Evolutionary conservation across 2,797 vertebrate genomes (phyloP).

Genomic region (Streptopelia turtur): DNA sequence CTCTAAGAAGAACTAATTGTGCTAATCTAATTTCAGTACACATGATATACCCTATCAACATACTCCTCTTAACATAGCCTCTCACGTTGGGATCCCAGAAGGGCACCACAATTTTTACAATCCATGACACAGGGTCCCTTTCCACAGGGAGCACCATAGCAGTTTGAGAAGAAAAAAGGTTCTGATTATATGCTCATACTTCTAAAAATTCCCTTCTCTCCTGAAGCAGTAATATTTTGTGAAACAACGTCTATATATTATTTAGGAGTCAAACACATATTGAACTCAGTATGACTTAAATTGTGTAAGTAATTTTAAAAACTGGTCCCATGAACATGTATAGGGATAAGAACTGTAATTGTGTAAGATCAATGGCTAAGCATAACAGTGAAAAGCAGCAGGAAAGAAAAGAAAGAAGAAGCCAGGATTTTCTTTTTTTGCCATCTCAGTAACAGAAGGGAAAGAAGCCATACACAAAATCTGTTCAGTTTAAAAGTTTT

Average conservation of each 20-base stretch:
- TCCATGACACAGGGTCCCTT: neutral
- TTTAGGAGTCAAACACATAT: neutral
- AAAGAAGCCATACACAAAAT: neutral
- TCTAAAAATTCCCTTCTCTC: neutral
- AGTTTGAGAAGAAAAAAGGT: neutral
- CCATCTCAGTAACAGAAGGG: neutral
- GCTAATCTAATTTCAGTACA: neutral
- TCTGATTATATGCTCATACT: neutral
- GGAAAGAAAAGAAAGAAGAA: neutral
- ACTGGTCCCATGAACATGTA: neutral
- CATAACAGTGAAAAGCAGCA: neutral
- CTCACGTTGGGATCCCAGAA: neutral
- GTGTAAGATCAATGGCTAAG: neutral
- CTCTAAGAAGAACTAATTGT: neutral
- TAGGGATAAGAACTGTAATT: neutral
- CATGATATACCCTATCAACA: neutral
- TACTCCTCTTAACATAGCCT: neutral
- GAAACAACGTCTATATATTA: neutral
- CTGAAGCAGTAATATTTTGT: neutral
- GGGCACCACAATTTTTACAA: neutral
- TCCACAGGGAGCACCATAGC: neutral
- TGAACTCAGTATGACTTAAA: neutral
- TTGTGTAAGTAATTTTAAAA: neutral
- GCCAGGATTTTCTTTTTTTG: neutral
- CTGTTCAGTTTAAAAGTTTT: slow-evolving; percentile 6